Conservation (phyloP, 2,888 invertebrate species). For the Itoplectis maculator region DNA sequence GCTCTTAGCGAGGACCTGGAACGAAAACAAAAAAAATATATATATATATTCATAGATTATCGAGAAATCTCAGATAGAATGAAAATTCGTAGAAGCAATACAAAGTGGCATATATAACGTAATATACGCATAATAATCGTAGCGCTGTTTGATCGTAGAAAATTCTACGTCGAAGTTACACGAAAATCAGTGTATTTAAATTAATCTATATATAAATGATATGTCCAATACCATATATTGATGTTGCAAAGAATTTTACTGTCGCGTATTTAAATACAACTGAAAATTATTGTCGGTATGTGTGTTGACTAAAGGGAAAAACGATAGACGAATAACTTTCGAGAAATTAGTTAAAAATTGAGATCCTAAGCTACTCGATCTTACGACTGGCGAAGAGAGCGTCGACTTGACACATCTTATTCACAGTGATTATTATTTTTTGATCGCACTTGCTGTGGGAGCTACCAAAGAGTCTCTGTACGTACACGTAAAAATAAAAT, state of each 20-base stretch:
- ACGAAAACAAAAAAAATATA: constrained; percentile 57
- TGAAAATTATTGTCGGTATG: constrained; percentile 39
- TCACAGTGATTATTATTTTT: constrained; percentile 4
- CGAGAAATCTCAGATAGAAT: constrained; percentile 61
- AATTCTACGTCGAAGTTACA: constrained; percentile 47
- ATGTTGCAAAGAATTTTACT: constrained; percentile 64
- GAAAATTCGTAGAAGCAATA: constrained; percentile 79
- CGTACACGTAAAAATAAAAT: constrained; percentile 39
- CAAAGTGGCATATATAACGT: constrained; percentile 59
- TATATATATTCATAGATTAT: constrained; percentile 55
- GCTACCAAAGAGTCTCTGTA: constrained; percentile 55
- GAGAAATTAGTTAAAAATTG: constrained; percentile 54
- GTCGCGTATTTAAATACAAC: constrained; percentile 72
- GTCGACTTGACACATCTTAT: background rate
- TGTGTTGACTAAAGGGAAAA: constrained; percentile 27
- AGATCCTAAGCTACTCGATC: constrained; percentile 80
- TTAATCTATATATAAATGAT: constrained; percentile 50
- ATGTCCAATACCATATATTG: constrained; percentile 51
- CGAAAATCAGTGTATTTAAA: constrained; percentile 38
- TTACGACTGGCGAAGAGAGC: constrained; percentile 17
- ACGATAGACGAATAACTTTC: constrained; percentile 9
- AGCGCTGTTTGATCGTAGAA: constrained; percentile 20
- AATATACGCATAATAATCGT: constrained; percentile 45
- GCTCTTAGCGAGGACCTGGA: constrained; percentile 67
- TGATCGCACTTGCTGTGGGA: constrained; percentile 65